Evolutionary conservation across 2,113 vertebrate genomes (phyloP).

Genomic region (Pantherophis guttatus): DNA sequence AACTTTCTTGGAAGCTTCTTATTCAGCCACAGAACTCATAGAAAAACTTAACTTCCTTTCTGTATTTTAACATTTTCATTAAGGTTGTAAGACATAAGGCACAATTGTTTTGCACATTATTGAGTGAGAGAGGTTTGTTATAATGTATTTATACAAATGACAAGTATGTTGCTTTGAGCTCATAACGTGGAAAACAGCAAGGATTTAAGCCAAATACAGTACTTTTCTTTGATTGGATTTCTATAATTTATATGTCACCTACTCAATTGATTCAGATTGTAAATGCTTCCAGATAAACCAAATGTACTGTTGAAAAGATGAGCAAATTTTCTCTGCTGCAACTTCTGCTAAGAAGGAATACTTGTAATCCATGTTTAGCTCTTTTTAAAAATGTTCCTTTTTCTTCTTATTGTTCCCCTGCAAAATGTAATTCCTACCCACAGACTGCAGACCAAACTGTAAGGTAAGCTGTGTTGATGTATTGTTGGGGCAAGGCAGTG

Average conservation of each 20-base stretch:
- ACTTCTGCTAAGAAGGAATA: neutral
- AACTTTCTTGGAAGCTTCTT: neutral
- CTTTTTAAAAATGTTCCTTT: neutral
- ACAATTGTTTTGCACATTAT: neutral
- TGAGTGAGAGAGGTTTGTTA: neutral
- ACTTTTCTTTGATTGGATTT: neutral
- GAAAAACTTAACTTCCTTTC: neutral
- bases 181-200: neutral
- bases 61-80: neutral
- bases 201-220: neutral
- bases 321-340: neutral
- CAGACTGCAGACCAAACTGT: conserved; percentile 92
- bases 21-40: neutral
- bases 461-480: conserved; percentile 74
- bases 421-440: neutral
- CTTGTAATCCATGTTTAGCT: neutral
- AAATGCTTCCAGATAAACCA: neutral
- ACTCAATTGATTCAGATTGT: neutral
- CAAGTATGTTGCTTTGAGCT: neutral
- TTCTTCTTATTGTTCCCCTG: neutral
- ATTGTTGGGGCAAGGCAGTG: neutral
- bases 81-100: neutral
- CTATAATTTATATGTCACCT: neutral
- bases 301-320: neutral
- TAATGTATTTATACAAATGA: neutral